phyloP scores from a whole-genome alignment of 1,140 invertebrate species.

The Papilio polytes region DNA sequence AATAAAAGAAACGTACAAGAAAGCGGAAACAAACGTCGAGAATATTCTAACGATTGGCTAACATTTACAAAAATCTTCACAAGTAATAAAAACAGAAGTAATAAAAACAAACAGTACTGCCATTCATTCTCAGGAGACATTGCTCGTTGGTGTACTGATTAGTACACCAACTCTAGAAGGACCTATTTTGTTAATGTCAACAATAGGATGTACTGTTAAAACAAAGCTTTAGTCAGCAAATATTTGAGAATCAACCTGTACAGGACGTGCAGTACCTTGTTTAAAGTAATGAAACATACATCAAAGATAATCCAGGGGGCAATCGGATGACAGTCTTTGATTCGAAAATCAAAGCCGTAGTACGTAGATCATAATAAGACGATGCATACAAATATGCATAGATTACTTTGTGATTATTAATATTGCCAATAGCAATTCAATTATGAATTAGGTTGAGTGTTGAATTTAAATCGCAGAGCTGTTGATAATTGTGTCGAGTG shows the following conservation, averaged over 20 bases:
- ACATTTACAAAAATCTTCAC: background rate
- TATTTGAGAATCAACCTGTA: no score
- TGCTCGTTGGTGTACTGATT: no score
- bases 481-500: slow-evolving; percentile 29
- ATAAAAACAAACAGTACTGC: background rate
- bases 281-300: no score
- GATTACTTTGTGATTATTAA: slow-evolving; percentile 2
- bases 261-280: no score
- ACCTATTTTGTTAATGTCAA: no score
- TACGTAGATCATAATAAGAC: background rate
- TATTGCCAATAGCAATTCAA: slow-evolving; percentile 13
- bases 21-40: background rate
- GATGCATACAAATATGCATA: background rate
- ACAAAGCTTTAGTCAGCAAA: no score
- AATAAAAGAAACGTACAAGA: slow-evolving; percentile 10
- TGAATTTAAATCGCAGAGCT: slow-evolving; percentile 17
- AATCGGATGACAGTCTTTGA: background rate
- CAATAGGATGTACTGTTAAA: no score
- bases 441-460: slow-evolving; percentile 26
- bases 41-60: background rate
- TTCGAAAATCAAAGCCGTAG: background rate
- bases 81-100: background rate
- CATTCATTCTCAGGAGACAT: background rate
- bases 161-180: no score
- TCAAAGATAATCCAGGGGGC: background rate